Evolutionary conservation across 2,888 invertebrate genomes (phyloP).

Genomic region (Trichogramma dendrolimi): DNA sequence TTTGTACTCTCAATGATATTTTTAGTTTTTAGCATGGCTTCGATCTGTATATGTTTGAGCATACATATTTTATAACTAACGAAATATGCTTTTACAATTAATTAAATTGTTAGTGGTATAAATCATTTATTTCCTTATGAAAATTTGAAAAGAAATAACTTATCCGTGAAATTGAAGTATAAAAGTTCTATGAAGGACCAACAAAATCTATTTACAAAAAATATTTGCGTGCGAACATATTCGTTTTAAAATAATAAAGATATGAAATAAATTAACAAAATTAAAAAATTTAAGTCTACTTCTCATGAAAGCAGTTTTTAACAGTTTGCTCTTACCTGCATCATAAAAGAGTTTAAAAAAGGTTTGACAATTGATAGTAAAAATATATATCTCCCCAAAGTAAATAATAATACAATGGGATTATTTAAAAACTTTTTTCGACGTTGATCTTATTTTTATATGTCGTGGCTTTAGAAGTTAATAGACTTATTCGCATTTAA

Average conservation of each 20-base stretch:
- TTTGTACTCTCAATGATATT: no score
- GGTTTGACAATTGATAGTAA: constrained; percentile 13
- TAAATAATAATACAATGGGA: constrained; percentile 5
- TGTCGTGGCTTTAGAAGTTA: constrained; percentile 8
- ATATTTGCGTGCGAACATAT: background rate
- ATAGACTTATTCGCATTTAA: no score
- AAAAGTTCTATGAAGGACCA: no score
- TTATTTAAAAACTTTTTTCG: background rate
- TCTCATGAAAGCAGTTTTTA: background rate
- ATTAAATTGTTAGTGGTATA: background rate
- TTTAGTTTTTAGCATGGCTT: background rate
- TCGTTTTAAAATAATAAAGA: constrained; percentile 15
- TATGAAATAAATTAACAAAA: constrained; percentile 22
- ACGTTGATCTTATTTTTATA: constrained; percentile 3
- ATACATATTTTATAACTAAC: background rate
- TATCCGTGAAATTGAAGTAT: background rate
- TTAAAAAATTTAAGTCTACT: constrained; percentile 13
- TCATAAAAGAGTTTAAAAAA: constrained; percentile 18
- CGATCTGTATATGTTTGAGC: background rate
- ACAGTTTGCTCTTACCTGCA: constrained; percentile 4
- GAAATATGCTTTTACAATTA: background rate
- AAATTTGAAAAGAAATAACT: background rate
- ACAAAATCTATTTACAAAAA: background rate
- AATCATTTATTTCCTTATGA: background rate
- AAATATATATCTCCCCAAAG: background rate